A percentile compares a stretch with the other conserved stretches of the same genome.
phyloP scores from a whole-genome alignment of 30 jellyfish, hydroid and myxozoan genomes.

The Hydractinia echinata region DNA sequence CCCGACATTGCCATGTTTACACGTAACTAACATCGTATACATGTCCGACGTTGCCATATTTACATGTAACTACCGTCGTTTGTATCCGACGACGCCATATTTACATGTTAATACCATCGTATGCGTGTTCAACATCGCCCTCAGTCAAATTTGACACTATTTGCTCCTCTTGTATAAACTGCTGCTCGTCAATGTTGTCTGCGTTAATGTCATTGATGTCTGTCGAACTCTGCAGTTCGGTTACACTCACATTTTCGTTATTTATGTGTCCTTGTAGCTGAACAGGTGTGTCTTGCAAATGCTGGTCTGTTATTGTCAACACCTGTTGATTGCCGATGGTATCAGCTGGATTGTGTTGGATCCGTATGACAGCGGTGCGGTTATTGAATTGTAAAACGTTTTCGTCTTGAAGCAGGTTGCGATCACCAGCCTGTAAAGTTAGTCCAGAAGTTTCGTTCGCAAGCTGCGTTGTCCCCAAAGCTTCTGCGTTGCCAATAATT shows the following conservation, averaged over 20 bases:
- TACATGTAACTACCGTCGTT: too few species aligned
- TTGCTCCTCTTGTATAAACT: conserved; percentile 26
- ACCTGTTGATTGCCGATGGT: conserved; percentile 15
- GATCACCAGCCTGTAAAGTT: neutral
- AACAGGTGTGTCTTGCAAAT: neutral
- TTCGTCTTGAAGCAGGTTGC: conserved; percentile 7
- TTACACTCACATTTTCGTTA: neutral
- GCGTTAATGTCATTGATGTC: neutral
- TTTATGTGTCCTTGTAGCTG: conserved; percentile 5
- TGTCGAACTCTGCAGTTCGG: neutral
- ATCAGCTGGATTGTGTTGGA: conserved; percentile 20
- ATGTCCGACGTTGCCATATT: too few species aligned
- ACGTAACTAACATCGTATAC: too few species aligned
- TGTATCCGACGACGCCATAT: too few species aligned
- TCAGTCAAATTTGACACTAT: conserved; percentile 12
- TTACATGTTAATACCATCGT: neutral
- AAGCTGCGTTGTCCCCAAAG: conserved; percentile 26
- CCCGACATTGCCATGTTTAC: too few species aligned
- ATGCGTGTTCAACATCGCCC: conserved; percentile 8
- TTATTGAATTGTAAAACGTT: conserved; percentile 31
- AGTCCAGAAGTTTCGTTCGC: conserved; percentile 14
- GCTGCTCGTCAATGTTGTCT: conserved; percentile 27
- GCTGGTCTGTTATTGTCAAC: conserved; percentile 17
- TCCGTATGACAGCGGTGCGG: conserved; percentile 42
- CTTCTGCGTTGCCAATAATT: conserved; percentile 27